Evolutionary conservation across 1,140 invertebrate species (phyloP).

Genomic region (Ditylenchus dipsaci): DNA sequence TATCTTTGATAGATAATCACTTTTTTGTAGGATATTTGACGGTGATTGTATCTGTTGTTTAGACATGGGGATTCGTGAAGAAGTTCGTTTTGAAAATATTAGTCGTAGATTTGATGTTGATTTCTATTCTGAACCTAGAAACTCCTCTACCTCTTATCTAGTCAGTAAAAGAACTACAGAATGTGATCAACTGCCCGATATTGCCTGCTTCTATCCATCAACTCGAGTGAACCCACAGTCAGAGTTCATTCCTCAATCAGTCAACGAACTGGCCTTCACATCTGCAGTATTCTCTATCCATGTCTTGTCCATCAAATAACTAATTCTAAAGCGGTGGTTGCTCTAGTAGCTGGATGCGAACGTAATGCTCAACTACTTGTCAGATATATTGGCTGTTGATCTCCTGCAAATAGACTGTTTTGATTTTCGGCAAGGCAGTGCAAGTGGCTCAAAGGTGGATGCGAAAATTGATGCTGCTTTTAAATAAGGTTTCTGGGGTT

Average conservation of each 20-base stretch:
- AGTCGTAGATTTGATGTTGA: too few relatives aligned
- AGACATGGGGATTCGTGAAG: too few relatives aligned
- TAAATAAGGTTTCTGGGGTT: not conserved
- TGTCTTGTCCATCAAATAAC: not conserved
- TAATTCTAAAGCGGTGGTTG: slow-evolving; percentile 3
- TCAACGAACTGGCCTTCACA: not conserved
- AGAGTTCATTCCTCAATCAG: not conserved
- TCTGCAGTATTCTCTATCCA: not conserved
- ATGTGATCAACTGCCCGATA: too few relatives aligned
- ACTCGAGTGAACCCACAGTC: too few relatives aligned
- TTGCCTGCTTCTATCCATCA: too few relatives aligned
- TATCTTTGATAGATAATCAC: too few relatives aligned
- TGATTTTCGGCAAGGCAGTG: slow-evolving; percentile 32
- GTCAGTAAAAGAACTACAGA: too few relatives aligned
- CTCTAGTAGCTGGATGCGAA: slow-evolving; percentile 11
- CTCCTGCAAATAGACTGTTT: slow-evolving; percentile 24
- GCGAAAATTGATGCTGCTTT: not conserved
- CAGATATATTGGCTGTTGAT: slow-evolving; percentile 16
- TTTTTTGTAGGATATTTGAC: too few relatives aligned
- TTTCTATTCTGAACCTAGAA: too few relatives aligned
- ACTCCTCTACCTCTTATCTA: too few relatives aligned
- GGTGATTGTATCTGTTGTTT: too few relatives aligned
- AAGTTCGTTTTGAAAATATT: too few relatives aligned
- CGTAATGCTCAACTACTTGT: slow-evolving; percentile 18
- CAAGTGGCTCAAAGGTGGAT: not conserved